Evolutionary conservation across 2,113 vertebrate genomes (phyloP), one percentile per base, ranked within the genome.

Genomic region (Leucopsar rothschildi): DNA sequence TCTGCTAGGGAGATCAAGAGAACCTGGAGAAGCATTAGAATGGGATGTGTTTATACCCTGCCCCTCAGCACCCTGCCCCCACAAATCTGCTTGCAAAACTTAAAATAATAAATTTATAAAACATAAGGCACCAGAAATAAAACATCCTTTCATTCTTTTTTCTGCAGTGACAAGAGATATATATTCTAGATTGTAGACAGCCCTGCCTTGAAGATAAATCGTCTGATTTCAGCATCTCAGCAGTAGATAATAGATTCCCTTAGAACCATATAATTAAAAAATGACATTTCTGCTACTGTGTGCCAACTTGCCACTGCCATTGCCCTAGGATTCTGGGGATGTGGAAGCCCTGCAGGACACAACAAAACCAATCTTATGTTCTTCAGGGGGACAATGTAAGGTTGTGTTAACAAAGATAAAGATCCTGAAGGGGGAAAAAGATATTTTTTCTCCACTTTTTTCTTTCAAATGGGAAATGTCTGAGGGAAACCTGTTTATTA

Each of bases 241-340:
- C 83, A 73, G 96, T 95, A 95, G 94, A 97, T 97, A 98, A 97
- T 96, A 97, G 96, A 98, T 98, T 97, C 96, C 95, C 95, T 97
- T 96, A 95, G 95, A 98, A 97, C 47, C 95, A 97, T 96, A 96
- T 97, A 98, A 98, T 98, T 98, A 97, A 98, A 98, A 98, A 95
- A 97, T 98, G 97, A 97, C 95, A 94, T 97, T 98, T 97, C 86
- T 96, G 93, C 63, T 97, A 87, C 90, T 84, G 49, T 72, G 71
- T 97, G 96, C 96, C 93, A 97, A 88, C 84, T 90, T 33, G 35
- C 45, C 77, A 79, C 23, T 61, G 56, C 57, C 53, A 53, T 47
- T 97, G 91, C 96, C 95, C 57, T 68, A 91, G 88, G 89, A 96
- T 98, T 96, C 56, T 25, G 25, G 73, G 73, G 55, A 97, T 42